Percentiles rank a stretch among this genome's conserved stretches.
Conservation (phyloP, 2,888 invertebrate genomes). For the Lasioglossum oenotherae region DNA sequence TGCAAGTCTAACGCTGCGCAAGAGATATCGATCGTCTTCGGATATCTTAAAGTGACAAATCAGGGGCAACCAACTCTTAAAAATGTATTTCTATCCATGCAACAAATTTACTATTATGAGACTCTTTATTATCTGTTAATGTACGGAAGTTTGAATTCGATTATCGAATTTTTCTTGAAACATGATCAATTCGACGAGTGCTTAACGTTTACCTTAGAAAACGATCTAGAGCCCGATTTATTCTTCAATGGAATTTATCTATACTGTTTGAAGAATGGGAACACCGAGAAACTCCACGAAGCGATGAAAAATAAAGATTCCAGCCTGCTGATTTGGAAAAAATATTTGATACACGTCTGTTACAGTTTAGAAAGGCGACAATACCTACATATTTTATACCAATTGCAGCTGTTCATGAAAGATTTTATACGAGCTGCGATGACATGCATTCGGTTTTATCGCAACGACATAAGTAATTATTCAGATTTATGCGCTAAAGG, state of each 20-base stretch:
- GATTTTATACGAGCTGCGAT: slow-evolving; percentile 92
- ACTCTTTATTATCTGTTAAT: slow-evolving; percentile 92
- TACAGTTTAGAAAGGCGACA: slow-evolving; percentile 89
- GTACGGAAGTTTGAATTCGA: slow-evolving; percentile 91
- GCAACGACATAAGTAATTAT: slow-evolving; percentile 87
- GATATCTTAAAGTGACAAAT: slow-evolving; percentile 83
- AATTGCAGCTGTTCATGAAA: slow-evolving; percentile 89
- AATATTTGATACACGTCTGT: slow-evolving; percentile 89
- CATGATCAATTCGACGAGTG: slow-evolving; percentile 90
- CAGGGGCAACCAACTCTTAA: slow-evolving; percentile 79
- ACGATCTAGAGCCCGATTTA: slow-evolving; percentile 88
- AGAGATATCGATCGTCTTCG: slow-evolving; percentile 84
- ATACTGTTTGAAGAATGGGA: slow-evolving; percentile 88
- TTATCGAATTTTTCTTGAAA: slow-evolving; percentile 91
- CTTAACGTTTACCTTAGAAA: slow-evolving; percentile 89
- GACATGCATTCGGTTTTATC: slow-evolving; percentile 91
- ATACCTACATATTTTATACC: slow-evolving; percentile 90
- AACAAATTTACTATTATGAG: slow-evolving; percentile 87
- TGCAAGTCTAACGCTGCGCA: slow-evolving; percentile 85
- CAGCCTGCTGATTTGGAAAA: slow-evolving; percentile 89
- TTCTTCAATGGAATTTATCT: slow-evolving; percentile 91
- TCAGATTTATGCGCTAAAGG: slow-evolving; percentile 86
- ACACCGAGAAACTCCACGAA: slow-evolving; percentile 87
- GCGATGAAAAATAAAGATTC: slow-evolving; percentile 88
- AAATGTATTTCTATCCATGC: slow-evolving; percentile 20